Evolutionary conservation across 2,888 invertebrate genomes (phyloP), one percentile per base, ranked within the genome.

Genomic region (Cataglyphis cursor): DNA sequence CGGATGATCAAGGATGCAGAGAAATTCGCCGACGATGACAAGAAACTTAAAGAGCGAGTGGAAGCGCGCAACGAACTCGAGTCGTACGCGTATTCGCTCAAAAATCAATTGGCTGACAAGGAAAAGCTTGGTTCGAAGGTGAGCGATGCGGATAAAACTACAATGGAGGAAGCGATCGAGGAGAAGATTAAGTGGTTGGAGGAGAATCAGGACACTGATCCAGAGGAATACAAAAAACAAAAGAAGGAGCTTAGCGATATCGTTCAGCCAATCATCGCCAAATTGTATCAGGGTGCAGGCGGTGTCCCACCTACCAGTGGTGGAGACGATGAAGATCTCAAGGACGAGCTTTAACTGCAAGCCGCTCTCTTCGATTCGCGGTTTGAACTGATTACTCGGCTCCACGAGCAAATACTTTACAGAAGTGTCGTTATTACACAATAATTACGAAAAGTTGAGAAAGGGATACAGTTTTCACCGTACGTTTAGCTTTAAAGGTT

Each of bases 1-100:
- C 96, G 99, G 87, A 99, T 99, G 99, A 99, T 99, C 95, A 98
- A 98, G 95, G 99, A 99, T 94, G 99, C 99, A 0, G 99, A 99
- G 96, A 98, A 98, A 95, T 99, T 99, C 95, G 99, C 99, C 24
- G 99, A 99, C 93, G 99, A 99, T 90, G 99, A 99, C 95, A 99
- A 99, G 96, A 99, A 98, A 95, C 96, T 99, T 89, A 99, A 99
- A 95, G 99, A 99, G 95, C 97, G 98, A 74, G 99, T 99, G 4
- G 99, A 99, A 94, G 97, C 99, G 4, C 97, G 99, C 89, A 99
- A 99, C 95, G 99, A 99, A 94, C 96, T 99, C 78, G 99, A 99
- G 95, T 98, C 98, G 82, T 99, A 99, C 92, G 98, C 99, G 0
- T 99, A 99, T 95, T 99, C 99, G 3, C 96, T 99, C 85, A 99